A percentile compares a stretch with the other conserved stretches of the same genome.
Conservation (phyloP, 2,113 vertebrate species). For the Clarias batrachus region DNA sequence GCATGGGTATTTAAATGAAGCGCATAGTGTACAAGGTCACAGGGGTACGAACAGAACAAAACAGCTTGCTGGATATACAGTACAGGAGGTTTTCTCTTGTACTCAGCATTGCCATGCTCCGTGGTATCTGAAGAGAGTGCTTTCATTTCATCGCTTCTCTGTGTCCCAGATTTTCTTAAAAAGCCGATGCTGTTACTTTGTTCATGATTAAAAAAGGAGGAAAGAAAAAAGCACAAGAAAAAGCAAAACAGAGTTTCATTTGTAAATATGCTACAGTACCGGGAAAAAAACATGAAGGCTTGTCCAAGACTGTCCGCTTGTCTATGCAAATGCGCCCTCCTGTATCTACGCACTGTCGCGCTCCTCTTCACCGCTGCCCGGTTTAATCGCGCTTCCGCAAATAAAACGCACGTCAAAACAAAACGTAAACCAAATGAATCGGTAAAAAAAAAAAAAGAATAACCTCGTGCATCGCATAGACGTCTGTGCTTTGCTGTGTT, state of each 20-base stretch:
- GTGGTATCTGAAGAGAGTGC: conserved; percentile 9
- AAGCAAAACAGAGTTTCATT: background rate
- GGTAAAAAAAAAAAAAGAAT: background rate
- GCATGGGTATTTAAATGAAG: conserved; percentile 14
- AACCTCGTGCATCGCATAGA: background rate
- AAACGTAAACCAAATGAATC: background rate
- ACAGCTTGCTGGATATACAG: conserved; percentile 34
- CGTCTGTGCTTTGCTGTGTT: conserved; percentile 20
- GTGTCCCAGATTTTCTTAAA: conserved; percentile 33
- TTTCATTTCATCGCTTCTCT: background rate
- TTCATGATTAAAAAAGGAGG: conserved; percentile 10
- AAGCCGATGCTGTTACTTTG: conserved; percentile 39
- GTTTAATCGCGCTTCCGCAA: conserved; percentile 14
- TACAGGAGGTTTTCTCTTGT: conserved; percentile 9
- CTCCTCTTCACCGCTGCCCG: conserved; percentile 56
- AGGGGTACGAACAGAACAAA: conserved; percentile 25
- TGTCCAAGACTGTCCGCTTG: conserved; percentile 71
- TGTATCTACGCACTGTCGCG: conserved; percentile 68
- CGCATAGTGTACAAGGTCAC: conserved; percentile 25
- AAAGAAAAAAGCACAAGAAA: background rate
- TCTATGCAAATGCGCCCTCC: conserved; percentile 80
- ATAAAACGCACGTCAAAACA: conserved; percentile 28
- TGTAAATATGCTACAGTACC: conserved; percentile 19
- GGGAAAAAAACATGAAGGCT: conserved; percentile 49
- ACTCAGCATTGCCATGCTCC: conserved; percentile 39